Evolutionary conservation across 2,888 invertebrate genomes (phyloP), one percentile per base, ranked within the genome.

Genomic region (Mycalesis mineus): DNA sequence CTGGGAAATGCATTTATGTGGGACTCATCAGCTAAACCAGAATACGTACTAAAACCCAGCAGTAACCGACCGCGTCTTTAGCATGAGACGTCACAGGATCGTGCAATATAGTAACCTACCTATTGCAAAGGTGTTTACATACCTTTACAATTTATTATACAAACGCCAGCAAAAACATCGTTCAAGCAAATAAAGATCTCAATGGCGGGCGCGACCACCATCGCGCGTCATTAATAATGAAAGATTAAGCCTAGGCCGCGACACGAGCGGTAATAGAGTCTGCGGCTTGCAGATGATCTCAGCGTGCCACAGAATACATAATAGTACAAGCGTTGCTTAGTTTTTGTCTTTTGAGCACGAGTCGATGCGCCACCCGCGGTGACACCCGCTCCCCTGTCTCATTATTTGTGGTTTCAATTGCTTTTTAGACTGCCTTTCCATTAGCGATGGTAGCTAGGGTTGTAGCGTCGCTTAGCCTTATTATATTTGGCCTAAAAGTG

Each of bases 291-390:
- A 87, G 88, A 88, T 88, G 88, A 87, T 80, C 69, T 83, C 69
- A 83, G 85, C 85, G n/a, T n/a, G n/a, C n/a, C n/a, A n/a, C n/a
- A n/a, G n/a, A n/a, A n/a, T n/a, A n/a, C n/a, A n/a, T n/a, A n/a
- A n/a, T n/a, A n/a, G n/a, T n/a, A n/a, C n/a, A n/a, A n/a, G n/a
- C n/a, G 86, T 86, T 87, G 80, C 70, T 84, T 71, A 85, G 86
- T 88, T 88, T 87, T 88, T 87, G 86, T 88, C 88, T 87, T 88
- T 87, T 85, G 84, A 83, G 86, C 87, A 88, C 87, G 87, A 88
- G 87, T 74, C 70, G 68, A 64, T 73, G 87, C 73, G n/a, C 88
- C 89, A 87, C 88, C 88, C 89, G 87, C 86, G 70, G 80, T 78
- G 78, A 81, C 79, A 80, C 75, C 69, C 70, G 71, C 69, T 71